phyloP scores from a whole-genome alignment of 1,140 invertebrate genomes.

The Hyles euphorbiae region DNA sequence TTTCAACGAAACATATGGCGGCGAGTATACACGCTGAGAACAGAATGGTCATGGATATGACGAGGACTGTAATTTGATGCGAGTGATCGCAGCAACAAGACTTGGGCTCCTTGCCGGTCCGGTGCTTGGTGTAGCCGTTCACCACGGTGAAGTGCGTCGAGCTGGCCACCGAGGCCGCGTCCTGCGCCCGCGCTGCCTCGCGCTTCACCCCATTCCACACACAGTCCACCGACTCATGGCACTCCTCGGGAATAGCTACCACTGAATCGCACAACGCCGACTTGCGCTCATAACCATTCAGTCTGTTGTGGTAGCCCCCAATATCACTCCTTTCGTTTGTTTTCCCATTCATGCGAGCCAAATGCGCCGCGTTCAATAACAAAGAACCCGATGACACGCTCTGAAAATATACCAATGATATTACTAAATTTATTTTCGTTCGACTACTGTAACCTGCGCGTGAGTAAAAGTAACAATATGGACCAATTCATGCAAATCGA shows the following conservation, averaged over 20 bases:
- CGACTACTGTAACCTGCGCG: neutral
- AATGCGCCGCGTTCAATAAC: constrained; percentile 85
- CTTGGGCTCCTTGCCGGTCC: constrained; percentile 57
- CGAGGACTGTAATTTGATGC: constrained; percentile 86
- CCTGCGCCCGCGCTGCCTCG: constrained; percentile 67
- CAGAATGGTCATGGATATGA: constrained; percentile 85
- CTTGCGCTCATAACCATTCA: constrained; percentile 38
- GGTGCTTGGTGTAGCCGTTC: constrained; percentile 83
- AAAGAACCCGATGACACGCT: constrained; percentile 86
- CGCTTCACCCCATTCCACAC: constrained; percentile 70
- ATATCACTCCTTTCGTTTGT: constrained; percentile 51
- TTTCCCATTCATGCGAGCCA: constrained; percentile 79
- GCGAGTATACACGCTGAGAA: constrained; percentile 85
- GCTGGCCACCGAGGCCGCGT: constrained; percentile 85
- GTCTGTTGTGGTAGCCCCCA: constrained; percentile 37
- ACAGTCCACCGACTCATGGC: constrained; percentile 44
- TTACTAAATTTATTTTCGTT: constrained; percentile 1
- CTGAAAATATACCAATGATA: constrained; percentile 65
- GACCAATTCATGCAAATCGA: constrained; percentile 4
- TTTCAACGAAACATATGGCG: constrained; percentile 83
- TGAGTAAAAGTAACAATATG: constrained; percentile 10
- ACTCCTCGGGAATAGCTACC: constrained; percentile 60
- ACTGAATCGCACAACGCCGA: constrained; percentile 38
- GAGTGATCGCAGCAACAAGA: constrained; percentile 83
- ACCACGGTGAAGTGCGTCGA: constrained; percentile 91